Evolutionary conservation across 2,888 invertebrate genomes (phyloP).

Genomic region (Oligia latruncula): DNA sequence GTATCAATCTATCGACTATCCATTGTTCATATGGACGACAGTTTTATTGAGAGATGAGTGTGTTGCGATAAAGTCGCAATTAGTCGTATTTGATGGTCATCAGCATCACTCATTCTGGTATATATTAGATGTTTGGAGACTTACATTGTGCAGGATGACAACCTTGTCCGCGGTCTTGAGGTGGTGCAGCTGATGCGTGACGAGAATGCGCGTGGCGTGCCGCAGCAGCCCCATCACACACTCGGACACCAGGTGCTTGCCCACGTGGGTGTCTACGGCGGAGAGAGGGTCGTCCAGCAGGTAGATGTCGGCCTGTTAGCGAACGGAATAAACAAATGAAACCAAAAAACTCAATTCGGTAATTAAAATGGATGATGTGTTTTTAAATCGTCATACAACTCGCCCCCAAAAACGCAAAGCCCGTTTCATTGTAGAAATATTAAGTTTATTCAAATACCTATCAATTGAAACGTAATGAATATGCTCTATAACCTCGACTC

Average conservation of each 20-base stretch:
- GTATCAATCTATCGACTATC: neutral
- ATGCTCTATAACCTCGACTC: neutral
- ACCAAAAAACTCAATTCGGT: too few relatives aligned
- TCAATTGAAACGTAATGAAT: conserved; percentile 24
- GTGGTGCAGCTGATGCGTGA: conserved; percentile 96
- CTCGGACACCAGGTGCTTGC: conserved; percentile 92
- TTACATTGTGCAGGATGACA: conserved; percentile 92
- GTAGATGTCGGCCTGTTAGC: conserved; percentile 92
- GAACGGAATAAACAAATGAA: conserved; percentile 9
- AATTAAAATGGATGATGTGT: neutral
- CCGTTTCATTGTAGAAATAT: conserved; percentile 2
- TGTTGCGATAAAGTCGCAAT: neutral
- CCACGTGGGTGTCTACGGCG: conserved; percentile 94
- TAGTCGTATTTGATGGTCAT: neutral
- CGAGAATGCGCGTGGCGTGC: conserved; percentile 93
- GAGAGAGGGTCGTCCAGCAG: conserved; percentile 94
- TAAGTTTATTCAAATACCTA: neutral
- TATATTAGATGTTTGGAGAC: conserved; percentile 66
- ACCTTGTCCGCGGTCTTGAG: conserved; percentile 92
- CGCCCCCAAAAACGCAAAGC: neutral
- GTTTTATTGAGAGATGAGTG: neutral
- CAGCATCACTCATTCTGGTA: neutral
- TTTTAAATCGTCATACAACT: neutral
- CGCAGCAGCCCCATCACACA: conserved; percentile 91
- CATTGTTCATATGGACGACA: conserved; percentile 8